These are phyloP conservation scores for Jordanella pulchra DNA, from an alignment of 2,797 vertebrate genomes.

Conservation along the genomic window DNA sequence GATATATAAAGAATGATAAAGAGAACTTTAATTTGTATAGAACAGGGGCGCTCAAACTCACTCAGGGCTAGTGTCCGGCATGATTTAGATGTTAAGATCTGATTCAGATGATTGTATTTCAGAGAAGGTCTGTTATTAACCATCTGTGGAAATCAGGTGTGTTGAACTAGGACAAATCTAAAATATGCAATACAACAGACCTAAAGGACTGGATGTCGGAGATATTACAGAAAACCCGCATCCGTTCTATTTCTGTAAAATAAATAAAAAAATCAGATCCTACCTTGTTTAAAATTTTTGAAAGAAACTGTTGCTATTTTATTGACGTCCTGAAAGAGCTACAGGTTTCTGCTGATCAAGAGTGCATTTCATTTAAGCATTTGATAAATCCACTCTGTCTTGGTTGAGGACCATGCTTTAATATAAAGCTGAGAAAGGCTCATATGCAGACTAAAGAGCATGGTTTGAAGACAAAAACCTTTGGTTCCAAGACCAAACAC, in stretches of 20 bases:
- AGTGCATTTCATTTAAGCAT: background rate
- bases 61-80: too few relatives aligned
- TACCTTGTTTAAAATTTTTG: background rate
- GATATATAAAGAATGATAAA: background rate
- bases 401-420: background rate
- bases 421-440: background rate
- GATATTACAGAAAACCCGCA: too few relatives aligned
- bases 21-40: background rate
- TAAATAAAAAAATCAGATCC: background rate
- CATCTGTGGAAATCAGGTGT: too few relatives aligned
- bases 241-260: background rate
- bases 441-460: background rate
- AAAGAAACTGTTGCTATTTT: background rate
- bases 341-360: background rate
- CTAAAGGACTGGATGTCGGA: background rate
- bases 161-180: too few relatives aligned
- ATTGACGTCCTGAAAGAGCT: background rate
- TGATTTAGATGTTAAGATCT: too few relatives aligned
- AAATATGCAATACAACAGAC: too few relatives aligned
- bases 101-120: too few relatives aligned
- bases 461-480: background rate
- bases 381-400: background rate
- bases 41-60: too few relatives aligned
- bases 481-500: background rate
- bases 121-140: too few relatives aligned